phyloP scores from a whole-genome alignment of 2,797 vertebrate species.

The Epinephelus malabaricus region DNA sequence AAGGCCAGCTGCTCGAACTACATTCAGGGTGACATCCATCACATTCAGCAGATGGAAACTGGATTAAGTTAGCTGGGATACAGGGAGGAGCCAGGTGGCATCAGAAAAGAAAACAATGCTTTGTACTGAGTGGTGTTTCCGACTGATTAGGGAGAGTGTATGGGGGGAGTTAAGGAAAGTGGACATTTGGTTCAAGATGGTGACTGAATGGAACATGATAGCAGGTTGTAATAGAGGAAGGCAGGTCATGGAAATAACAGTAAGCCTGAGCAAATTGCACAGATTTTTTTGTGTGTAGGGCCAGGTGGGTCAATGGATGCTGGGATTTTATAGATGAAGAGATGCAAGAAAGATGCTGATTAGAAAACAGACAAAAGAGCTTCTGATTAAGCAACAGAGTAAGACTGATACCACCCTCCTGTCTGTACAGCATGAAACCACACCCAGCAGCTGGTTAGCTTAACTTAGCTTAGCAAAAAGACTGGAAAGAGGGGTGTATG shows the following conservation, averaged over 20 bases:
- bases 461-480: too few relatives aligned
- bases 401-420: too few relatives aligned
- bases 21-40: constrained; percentile 56
- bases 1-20: constrained; percentile 92
- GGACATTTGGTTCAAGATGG: constrained; percentile 45
- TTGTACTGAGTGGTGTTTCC: constrained; percentile 47
- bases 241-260: constrained; percentile 7
- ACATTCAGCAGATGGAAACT: constrained; percentile 74
- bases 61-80: constrained; percentile 65
- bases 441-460: too few relatives aligned
- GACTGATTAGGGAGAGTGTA: constrained; percentile 70
- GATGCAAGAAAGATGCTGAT: background rate
- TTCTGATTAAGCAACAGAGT: too few relatives aligned
- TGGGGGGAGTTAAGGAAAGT: constrained; percentile 46
- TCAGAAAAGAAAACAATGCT: constrained; percentile 48
- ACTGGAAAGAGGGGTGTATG: too few relatives aligned
- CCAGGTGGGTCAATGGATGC: background rate
- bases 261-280: background rate
- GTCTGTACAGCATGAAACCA: too few relatives aligned
- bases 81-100: constrained; percentile 52
- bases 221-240: constrained; percentile 13
- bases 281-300: background rate
- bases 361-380: too few relatives aligned
- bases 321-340: constrained; percentile 12
- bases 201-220: constrained; percentile 39